phyloP scores from a whole-genome alignment of 2,113 vertebrate species.

The Suncus etruscus region DNA sequence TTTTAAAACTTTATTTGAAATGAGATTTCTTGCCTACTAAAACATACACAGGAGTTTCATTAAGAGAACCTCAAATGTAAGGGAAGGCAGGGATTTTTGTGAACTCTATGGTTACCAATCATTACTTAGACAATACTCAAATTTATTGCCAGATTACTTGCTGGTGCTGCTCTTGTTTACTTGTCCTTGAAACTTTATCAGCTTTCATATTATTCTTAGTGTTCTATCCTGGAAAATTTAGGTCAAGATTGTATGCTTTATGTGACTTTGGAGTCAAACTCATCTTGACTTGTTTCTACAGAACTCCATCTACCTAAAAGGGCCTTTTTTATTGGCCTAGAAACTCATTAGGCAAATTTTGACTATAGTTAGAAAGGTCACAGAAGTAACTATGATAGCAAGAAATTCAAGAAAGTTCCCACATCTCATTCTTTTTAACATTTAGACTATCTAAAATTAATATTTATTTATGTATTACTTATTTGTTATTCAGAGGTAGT shows the following conservation, averaged over 20 bases:
- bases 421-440: neutral
- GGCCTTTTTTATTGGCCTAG: neutral
- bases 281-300: neutral
- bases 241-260: neutral
- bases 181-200: neutral
- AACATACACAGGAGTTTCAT: neutral
- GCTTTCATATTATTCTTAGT: neutral
- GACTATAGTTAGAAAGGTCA: neutral
- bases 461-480: too few species aligned
- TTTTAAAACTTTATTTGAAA: conserved; percentile 22
- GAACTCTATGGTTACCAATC: neutral
- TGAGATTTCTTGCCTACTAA: conserved; percentile 13
- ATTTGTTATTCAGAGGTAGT: too few species aligned
- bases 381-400: neutral
- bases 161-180: neutral
- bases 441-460: too few species aligned
- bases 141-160: too few species aligned
- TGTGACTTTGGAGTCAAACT: neutral
- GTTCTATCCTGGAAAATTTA: neutral
- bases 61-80: neutral
- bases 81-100: neutral
- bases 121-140: neutral
- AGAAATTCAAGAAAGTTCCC: neutral
- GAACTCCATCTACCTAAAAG: neutral
- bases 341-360: neutral